A percentile compares a stretch with the other conserved stretches of the same genome.
Conservation (phyloP, 1,140 invertebrate genomes). For the Colletes gigas region DNA sequence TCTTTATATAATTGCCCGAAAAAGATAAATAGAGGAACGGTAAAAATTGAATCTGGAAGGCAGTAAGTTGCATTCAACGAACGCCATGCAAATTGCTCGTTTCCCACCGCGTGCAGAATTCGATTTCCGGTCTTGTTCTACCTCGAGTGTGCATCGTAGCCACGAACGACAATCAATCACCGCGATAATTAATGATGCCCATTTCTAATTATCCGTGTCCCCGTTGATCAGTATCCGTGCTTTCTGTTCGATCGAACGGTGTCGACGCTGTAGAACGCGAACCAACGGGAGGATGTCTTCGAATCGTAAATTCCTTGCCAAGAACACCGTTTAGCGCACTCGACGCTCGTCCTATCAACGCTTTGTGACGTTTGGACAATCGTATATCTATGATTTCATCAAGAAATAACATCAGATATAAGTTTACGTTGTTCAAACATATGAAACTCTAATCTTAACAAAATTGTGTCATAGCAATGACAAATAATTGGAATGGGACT, state of each 20-base stretch:
- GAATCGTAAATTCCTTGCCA: not conserved
- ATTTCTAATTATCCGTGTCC: conserved; percentile 59
- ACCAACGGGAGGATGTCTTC: conserved; percentile 16
- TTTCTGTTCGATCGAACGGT: conserved; percentile 48
- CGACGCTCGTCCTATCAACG: not conserved
- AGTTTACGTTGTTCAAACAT: too few relatives aligned
- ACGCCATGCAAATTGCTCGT: not conserved
- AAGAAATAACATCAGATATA: too few relatives aligned
- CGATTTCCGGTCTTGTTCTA: conserved; percentile 28
- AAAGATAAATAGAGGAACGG: too few relatives aligned
- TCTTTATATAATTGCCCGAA: too few relatives aligned
- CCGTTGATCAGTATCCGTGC: conserved; percentile 54
- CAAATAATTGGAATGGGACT: too few relatives aligned
- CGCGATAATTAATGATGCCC: conserved; percentile 41
- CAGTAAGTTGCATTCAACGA: conserved; percentile 7
- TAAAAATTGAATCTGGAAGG: not conserved
- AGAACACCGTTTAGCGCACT: not conserved
- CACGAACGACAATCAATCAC: conserved; percentile 23
- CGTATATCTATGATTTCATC: too few relatives aligned
- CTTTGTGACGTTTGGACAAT: too few relatives aligned
- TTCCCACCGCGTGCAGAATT: not conserved
- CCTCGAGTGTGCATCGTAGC: not conserved
- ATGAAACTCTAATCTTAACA: too few relatives aligned
- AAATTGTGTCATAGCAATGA: too few relatives aligned
- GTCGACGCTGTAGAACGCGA: conserved; percentile 1